phyloP scores from a whole-genome alignment of 2,113 vertebrate species.

The Calidris pugnax region DNA sequence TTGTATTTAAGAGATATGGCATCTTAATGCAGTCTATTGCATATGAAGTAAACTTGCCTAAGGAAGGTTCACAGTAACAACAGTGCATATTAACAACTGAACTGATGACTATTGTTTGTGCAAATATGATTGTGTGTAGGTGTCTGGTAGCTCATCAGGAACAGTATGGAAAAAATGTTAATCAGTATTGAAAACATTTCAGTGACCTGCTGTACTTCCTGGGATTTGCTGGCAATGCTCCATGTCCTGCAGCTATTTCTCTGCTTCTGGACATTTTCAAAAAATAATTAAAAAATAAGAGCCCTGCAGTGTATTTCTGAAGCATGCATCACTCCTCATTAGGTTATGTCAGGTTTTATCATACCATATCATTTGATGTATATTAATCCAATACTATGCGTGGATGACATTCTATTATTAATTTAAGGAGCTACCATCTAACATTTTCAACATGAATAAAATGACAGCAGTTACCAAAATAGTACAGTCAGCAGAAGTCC shows the following conservation, averaged over 20 bases:
- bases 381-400: background rate
- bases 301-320: background rate
- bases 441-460: constrained; percentile 23
- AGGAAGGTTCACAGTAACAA: background rate
- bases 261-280: background rate
- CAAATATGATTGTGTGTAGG: background rate
- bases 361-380: background rate
- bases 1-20: background rate
- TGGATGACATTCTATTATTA: background rate
- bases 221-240: background rate
- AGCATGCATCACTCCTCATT: background rate
- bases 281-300: background rate
- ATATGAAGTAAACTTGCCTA: background rate
- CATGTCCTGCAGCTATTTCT: background rate
- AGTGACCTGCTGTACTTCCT: background rate
- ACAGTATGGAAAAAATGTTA: background rate
- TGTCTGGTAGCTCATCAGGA: background rate
- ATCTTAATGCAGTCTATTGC: background rate
- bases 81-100: background rate
- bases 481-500: background rate
- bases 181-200: background rate
- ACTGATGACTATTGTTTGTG: background rate
- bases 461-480: background rate
- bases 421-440: constrained; percentile 7
- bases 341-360: constrained; percentile 7